Percentiles rank a stretch among this genome's conserved stretches.
Evolutionary conservation across 2,113 vertebrate genomes (phyloP).

Genomic region (Oophaga pumilio): DNA sequence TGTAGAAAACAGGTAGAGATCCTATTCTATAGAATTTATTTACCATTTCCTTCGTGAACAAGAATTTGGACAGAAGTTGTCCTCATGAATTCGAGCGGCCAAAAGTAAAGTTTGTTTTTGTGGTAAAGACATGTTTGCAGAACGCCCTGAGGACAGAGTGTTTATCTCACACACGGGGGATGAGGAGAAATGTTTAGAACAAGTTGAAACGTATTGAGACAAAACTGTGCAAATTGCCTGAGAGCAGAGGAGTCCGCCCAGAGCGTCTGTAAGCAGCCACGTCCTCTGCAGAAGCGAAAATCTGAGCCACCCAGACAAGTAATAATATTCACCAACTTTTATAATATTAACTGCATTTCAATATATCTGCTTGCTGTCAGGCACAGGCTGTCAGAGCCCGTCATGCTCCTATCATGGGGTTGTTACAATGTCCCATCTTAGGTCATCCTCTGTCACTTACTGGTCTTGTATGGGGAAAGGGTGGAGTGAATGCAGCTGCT

Average conservation of each 20-base stretch:
- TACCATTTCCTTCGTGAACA: too few species aligned
- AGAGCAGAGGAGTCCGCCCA: background rate
- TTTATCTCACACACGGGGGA: background rate
- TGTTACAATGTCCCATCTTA: background rate
- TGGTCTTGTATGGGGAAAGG: background rate
- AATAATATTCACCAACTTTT: background rate
- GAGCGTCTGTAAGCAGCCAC: background rate
- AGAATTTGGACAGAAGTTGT: background rate
- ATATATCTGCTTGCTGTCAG: background rate
- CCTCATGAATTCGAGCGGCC: background rate
- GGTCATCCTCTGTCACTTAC: background rate
- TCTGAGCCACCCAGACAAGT: too few species aligned
- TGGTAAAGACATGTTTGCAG: background rate
- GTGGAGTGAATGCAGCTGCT: background rate
- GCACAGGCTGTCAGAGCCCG: background rate
- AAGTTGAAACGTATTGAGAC: background rate
- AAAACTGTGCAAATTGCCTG: background rate
- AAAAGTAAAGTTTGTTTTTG: background rate
- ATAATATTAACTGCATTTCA: background rate
- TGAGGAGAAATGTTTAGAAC: background rate
- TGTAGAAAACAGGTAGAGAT: too few species aligned
- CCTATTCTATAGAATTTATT: too few species aligned
- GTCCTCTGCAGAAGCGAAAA: too few species aligned
- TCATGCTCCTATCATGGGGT: too few species aligned
- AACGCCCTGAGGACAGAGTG: background rate